These are phyloP conservation scores for Atta colombica DNA, from an alignment of 1,140 invertebrate species.

Conservation along the genomic window DNA sequence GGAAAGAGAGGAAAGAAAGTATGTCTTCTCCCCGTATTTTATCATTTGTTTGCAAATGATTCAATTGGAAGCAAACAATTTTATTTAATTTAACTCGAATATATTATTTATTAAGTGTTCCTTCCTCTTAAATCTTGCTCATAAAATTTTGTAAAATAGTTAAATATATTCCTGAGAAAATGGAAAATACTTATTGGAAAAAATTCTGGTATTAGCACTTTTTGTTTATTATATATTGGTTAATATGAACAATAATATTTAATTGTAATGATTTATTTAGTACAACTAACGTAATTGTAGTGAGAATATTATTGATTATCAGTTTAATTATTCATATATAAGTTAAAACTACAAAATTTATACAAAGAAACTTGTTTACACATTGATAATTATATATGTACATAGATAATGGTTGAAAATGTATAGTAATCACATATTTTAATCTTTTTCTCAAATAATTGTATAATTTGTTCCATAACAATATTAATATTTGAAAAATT, in stretches of 20 bases:
- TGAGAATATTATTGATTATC: too few species aligned
- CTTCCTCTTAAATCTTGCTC: background rate
- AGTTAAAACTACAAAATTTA: background rate
- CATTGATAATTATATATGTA: background rate
- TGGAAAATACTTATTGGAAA: background rate
- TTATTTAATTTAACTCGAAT: conserved; percentile 1
- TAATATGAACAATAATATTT: too few species aligned
- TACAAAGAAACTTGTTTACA: background rate
- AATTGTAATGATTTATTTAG: too few species aligned
- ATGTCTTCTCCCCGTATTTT: background rate
- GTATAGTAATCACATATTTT: too few species aligned
- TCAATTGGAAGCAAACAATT: background rate
- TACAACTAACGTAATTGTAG: too few species aligned
- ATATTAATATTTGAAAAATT: background rate
- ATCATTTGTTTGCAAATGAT: background rate
- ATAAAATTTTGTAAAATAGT: background rate
- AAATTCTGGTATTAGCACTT: too few species aligned
- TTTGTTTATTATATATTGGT: too few species aligned
- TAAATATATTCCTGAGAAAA: conserved; percentile 7
- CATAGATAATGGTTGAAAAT: background rate
- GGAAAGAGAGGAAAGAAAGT: background rate
- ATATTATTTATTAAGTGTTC: too few species aligned
- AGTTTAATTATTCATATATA: background rate
- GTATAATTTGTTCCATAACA: background rate
- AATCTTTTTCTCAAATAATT: background rate